A percentile compares a stretch with the other conserved stretches of the same genome.
Conservation (phyloP, 2,797 vertebrate species). For the Leuciscus waleckii region DNA sequence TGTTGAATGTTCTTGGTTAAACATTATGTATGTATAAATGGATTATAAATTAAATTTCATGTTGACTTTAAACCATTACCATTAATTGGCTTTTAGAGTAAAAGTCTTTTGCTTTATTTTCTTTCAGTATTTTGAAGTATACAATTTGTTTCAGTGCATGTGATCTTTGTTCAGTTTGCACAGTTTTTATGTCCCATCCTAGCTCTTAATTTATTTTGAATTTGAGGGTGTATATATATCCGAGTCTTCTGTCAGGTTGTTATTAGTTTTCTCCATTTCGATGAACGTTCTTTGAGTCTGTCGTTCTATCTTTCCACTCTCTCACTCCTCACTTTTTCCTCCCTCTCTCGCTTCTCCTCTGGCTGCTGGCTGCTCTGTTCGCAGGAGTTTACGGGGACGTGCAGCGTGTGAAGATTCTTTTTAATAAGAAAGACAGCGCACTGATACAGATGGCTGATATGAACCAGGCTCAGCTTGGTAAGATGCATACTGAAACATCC, state of each 20-base stretch:
- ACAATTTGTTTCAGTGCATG: constrained; percentile 88
- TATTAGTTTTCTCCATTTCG: constrained; percentile 87
- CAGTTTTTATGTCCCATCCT: constrained; percentile 62
- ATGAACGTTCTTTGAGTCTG: constrained; percentile 80
- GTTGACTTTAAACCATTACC: constrained; percentile 82
- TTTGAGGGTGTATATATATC: constrained; percentile 79
- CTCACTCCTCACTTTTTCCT: constrained; percentile 74
- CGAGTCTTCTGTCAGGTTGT: constrained; percentile 85
- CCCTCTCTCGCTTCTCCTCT: constrained; percentile 59
- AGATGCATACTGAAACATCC: constrained; percentile 65
- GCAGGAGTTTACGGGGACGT: constrained; percentile 96
- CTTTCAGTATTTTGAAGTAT: constrained; percentile 79
- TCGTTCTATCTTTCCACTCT: constrained; percentile 71
- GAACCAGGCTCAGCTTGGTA: constrained; percentile 96
- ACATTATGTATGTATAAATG: background rate
- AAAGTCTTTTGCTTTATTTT: constrained; percentile 75
- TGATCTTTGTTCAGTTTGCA: constrained; percentile 72
- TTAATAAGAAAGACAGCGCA: constrained; percentile 99
- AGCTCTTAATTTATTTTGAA: constrained; percentile 69
- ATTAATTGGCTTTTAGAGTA: constrained; percentile 77
- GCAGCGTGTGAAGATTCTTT: constrained; percentile 98
- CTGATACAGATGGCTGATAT: constrained; percentile 97
- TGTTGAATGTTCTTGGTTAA: background rate
- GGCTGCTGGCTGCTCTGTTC: constrained; percentile 60
- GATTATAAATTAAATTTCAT: constrained; percentile 46